Percentiles rank a stretch among this genome's conserved stretches.
Evolutionary conservation across 2,797 vertebrate species (phyloP).

Genomic region (Gymnocypris eckloni): DNA sequence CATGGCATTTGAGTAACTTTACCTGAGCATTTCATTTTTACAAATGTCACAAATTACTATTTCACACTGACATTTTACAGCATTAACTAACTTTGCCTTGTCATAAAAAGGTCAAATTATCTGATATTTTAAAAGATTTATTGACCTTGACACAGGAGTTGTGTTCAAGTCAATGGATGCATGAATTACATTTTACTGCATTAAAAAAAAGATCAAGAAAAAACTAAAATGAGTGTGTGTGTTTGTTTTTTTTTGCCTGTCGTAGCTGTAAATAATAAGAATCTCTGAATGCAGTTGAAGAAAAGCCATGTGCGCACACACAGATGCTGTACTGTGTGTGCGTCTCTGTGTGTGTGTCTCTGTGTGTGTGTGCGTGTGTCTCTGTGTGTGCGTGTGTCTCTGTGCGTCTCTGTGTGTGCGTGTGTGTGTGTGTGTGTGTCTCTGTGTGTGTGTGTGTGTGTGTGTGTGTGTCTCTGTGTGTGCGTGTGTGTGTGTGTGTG

Average conservation of each 20-base stretch:
- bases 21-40: background rate
- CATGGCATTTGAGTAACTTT: background rate
- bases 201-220: background rate
- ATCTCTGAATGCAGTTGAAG: background rate
- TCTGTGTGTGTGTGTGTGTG: no score
- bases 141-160: background rate
- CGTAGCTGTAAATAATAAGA: background rate
- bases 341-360: no score
- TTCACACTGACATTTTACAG: background rate
- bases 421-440: no score
- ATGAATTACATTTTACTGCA: background rate
- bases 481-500: no score
- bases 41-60: background rate
- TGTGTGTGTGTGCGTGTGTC: no score
- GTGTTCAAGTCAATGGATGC: background rate
- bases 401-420: no score
- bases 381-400: background rate
- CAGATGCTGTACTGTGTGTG: background rate
- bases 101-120: slow-evolving; percentile 4
- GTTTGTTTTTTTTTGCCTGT: background rate
- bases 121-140: background rate
- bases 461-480: no score
- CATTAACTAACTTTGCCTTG: background rate
- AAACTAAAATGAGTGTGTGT: background rate
- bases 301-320: no score